A percentile compares a stretch with the other conserved stretches of the same genome.
Evolutionary conservation across 2,797 vertebrate species (phyloP).

Genomic region (Mormyrops attenuatus): DNA sequence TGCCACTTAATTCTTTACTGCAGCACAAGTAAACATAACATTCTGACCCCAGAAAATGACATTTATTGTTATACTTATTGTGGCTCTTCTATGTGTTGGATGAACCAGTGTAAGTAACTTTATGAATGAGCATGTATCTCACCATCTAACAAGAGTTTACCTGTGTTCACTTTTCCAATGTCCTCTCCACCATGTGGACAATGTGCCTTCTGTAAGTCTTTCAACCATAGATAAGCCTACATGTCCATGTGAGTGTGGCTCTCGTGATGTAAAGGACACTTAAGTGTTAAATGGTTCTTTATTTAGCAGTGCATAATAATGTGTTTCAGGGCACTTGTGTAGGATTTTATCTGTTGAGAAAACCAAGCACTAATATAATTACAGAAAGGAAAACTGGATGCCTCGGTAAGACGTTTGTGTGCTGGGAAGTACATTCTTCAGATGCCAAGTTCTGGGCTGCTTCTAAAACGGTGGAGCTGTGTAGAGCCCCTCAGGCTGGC

Average conservation of each 20-base stretch:
- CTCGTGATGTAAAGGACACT: background rate
- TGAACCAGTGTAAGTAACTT: background rate
- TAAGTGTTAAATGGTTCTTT: background rate
- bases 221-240: background rate
- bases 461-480: background rate
- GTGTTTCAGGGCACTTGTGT: background rate
- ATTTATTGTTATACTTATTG: background rate
- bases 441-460: background rate
- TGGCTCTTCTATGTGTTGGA: background rate
- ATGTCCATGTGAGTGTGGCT: background rate
- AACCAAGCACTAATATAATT: background rate
- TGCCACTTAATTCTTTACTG: background rate
- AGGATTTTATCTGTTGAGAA: background rate
- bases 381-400: background rate
- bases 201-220: conserved; percentile 2
- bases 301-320: background rate
- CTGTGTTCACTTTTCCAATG: background rate
- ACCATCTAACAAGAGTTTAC: background rate
- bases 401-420: background rate
- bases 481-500: background rate
- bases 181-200: conserved; percentile 4
- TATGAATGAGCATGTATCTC: background rate
- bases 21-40: background rate
- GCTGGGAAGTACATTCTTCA: background rate
- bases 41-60: background rate